Evolutionary conservation across 2,113 vertebrate species (phyloP), one percentile per base, ranked within the genome.

Genomic region (Panthera uncia): DNA sequence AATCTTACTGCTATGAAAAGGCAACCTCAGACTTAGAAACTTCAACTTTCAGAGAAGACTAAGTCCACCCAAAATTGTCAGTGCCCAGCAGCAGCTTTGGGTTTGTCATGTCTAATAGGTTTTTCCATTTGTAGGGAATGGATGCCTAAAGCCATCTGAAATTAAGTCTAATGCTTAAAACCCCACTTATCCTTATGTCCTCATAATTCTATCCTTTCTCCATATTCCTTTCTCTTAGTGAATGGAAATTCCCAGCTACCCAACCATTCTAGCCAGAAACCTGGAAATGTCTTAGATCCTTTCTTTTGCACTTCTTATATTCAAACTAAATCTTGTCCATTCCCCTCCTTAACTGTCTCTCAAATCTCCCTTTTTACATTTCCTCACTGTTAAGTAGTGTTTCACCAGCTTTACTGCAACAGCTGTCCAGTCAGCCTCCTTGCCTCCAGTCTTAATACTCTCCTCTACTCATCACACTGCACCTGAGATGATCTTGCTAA

Each of bases 151-250:
- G 38, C 89, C 8, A 52, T 41, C 18, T 76, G 65, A 97, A 63
- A 33, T 66, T 66, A 66, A 87, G 73, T 74, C 92, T 55, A 11
- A 74, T 31, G 27, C 48, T 74, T 76, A 86, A 91, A 92, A 82
- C 27, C 19, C 36, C 41, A 63, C 4, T 45, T 55, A 36, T 52
- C 63, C 7, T 38, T 74, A 41, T 74, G 57, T 94, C 38, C 21
- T 73, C 69, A 33, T 91, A 82, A 78, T 63, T 96, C 57, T 88
- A n/a, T 65, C 87, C n/a, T 76, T 91, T 55, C 19, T 91, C 85
- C 31, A 4, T 16, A 76, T 36, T 92, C 21, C 25, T 52, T 13
- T 86, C 74, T 55, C 66, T 69, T 6, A 50, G 52, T 36, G 50
- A 94, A 79, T n/a, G 63, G 63, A 45, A 83, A 63, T 61, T 48